A percentile compares a stretch with the other conserved stretches of the same genome.
Evolutionary conservation across 2,888 invertebrate species (phyloP).

Genomic region (Protula sp.): DNA sequence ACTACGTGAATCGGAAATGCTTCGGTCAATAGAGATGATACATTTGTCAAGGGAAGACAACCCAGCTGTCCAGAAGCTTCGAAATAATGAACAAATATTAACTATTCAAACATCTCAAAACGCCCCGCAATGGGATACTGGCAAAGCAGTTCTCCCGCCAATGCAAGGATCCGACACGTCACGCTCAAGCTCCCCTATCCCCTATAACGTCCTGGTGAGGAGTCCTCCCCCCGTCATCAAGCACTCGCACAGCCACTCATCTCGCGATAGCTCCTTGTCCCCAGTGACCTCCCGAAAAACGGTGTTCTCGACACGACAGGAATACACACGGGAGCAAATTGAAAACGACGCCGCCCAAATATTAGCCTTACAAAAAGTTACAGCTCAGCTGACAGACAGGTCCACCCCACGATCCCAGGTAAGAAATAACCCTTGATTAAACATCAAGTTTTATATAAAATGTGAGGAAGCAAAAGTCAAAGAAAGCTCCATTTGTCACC

Average conservation of each 20-base stretch:
- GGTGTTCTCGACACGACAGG: neutral
- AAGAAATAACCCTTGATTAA: too few relatives aligned
- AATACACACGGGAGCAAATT: neutral
- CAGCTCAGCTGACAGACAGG: too few relatives aligned
- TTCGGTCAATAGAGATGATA: neutral
- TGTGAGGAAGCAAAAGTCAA: too few relatives aligned
- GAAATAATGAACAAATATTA: neutral
- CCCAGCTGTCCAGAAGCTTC: neutral
- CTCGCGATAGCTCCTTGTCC: neutral
- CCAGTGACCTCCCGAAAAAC: neutral
- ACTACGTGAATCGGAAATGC: neutral
- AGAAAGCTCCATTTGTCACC: too few relatives aligned
- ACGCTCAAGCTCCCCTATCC: neutral
- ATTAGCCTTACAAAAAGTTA: neutral
- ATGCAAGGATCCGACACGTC: neutral
- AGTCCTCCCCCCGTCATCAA: slow-evolving; percentile 1
- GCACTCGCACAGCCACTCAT: neutral
- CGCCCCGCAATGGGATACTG: too few relatives aligned
- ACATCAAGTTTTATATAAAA: too few relatives aligned
- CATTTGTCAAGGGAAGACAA: neutral
- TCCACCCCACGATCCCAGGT: too few relatives aligned
- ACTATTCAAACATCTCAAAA: neutral
- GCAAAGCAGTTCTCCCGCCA: neutral
- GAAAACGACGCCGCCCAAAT: neutral
- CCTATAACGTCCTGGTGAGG: neutral